phyloP scores from a whole-genome alignment of 2,797 vertebrate species.

The Sebastes jordani region DNA sequence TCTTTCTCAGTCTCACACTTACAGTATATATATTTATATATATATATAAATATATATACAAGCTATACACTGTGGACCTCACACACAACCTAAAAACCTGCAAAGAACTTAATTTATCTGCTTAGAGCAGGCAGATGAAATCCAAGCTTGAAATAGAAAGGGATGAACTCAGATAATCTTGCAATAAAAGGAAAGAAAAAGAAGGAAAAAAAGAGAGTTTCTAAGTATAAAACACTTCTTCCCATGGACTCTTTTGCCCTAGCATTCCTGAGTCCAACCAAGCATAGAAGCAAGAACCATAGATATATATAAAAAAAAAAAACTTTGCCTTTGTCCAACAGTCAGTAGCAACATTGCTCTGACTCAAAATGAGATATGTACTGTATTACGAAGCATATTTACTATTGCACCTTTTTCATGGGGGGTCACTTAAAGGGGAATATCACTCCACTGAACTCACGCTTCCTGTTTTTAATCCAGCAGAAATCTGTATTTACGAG shows the following conservation, averaged over 20 bases:
- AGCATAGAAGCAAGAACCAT: conserved; percentile 40
- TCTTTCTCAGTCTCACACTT: conserved; percentile 29
- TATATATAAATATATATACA: neutral
- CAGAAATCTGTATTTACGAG: conserved; percentile 52
- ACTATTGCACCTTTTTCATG: conserved; percentile 56
- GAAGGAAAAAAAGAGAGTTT: conserved; percentile 7
- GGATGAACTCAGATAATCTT: conserved; percentile 23
- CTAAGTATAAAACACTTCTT: conserved; percentile 54
- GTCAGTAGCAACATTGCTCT: conserved; percentile 33
- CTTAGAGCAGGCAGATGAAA: conserved; percentile 37
- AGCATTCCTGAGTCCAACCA: conserved; percentile 56
- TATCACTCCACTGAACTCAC: conserved; percentile 45
- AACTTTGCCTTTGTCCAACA: conserved; percentile 32
- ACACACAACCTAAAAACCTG: conserved; percentile 71
- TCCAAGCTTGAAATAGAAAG: conserved; percentile 39
- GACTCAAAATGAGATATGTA: conserved; percentile 38
- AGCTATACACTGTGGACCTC: conserved; percentile 51
- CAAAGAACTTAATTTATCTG: conserved; percentile 57
- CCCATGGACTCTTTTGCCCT: conserved; percentile 44
- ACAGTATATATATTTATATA: neutral
- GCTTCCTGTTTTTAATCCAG: conserved; percentile 52
- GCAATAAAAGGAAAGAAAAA: neutral
- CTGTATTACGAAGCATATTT: conserved; percentile 59
- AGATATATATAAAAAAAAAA: conserved; percentile 26
- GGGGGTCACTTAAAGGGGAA: conserved; percentile 48